Percentiles rank a stretch among this genome's conserved stretches.
These are phyloP conservation scores for Brachionus paranguensis DNA, from an alignment of 1,140 invertebrate species.

Conservation along the genomic window DNA sequence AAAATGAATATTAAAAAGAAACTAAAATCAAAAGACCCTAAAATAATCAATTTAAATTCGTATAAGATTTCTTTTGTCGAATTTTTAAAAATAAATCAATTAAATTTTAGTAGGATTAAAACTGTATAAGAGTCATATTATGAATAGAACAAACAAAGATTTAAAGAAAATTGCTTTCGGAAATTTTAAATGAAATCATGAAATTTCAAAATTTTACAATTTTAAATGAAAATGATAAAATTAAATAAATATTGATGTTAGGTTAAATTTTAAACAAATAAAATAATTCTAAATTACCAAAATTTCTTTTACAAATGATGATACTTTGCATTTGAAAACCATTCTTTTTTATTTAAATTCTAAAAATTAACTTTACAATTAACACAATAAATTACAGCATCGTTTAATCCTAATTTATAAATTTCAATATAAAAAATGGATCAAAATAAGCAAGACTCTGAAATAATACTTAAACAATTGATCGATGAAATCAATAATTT, in stretches of 20 bases:
- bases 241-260: neutral
- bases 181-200: no score
- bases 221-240: neutral
- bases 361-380: neutral
- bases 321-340: neutral
- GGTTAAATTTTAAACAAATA: neutral
- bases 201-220: no score
- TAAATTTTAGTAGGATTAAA: no score
- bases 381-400: neutral
- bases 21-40: no score
- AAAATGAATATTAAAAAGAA: no score
- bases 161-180: no score
- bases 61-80: no score
- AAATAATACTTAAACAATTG: neutral
- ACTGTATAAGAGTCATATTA: no score
- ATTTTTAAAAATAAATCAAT: no score
- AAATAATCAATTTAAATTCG: no score
- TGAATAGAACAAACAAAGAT: no score
- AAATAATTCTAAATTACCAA: neutral
- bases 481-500: neutral
- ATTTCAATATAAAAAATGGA: neutral
- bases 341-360: neutral
- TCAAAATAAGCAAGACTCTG: neutral
- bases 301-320: neutral
- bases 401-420: neutral